phyloP scores from a whole-genome alignment of 2,888 invertebrate species.

The Melipona beecheii region DNA sequence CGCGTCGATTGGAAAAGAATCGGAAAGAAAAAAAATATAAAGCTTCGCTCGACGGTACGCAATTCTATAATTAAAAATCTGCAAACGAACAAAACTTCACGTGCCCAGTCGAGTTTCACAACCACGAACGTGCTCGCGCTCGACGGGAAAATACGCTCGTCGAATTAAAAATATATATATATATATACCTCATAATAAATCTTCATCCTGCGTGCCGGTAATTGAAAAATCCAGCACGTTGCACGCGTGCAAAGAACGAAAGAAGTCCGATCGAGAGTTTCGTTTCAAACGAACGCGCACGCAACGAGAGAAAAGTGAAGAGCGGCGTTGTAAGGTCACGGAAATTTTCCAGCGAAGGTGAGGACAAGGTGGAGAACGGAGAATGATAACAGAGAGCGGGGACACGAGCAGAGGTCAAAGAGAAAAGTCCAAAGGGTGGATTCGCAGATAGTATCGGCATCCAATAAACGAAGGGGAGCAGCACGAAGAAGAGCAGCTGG shows the following conservation, averaged over 20 bases:
- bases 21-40: no score
- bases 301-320: background rate
- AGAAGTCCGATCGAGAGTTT: background rate
- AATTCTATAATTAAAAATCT: no score
- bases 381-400: slow-evolving; percentile 56
- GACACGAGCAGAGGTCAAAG: slow-evolving; percentile 51
- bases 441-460: slow-evolving; percentile 64
- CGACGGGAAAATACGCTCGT: no score
- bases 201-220: no score
- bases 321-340: background rate
- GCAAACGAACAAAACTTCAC: no score
- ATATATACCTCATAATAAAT: no score
- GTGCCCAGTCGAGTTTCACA: no score
- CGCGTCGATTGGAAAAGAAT: no score
- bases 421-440: slow-evolving; percentile 35
- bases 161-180: no score
- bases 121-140: no score
- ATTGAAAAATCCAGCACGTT: no score
- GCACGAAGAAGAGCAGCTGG: slow-evolving; percentile 59
- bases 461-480: slow-evolving; percentile 63
- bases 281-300: background rate
- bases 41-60: no score
- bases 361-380: background rate
- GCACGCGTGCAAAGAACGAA: background rate
- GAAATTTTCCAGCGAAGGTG: slow-evolving; percentile 1